Percentiles rank a stretch among this genome's conserved stretches.
phyloP scores from a whole-genome alignment of 2,797 vertebrate genomes.

The Sebastolobus alascanus region DNA sequence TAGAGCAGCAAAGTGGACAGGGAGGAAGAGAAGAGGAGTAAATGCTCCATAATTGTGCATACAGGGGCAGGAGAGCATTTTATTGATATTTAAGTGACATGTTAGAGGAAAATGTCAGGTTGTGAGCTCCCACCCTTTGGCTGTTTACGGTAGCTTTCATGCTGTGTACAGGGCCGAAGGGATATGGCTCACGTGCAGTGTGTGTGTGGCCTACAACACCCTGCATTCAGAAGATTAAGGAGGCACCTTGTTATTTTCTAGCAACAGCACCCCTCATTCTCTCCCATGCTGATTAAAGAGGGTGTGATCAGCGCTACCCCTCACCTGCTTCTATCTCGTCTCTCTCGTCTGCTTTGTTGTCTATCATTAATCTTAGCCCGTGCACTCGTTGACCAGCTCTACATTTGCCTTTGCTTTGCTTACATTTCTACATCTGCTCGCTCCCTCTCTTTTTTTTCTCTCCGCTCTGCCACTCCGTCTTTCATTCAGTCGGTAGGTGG shows the following conservation, averaged over 20 bases:
- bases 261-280: slow-evolving; percentile 66
- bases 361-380: slow-evolving; percentile 48
- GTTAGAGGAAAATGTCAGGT: slow-evolving; percentile 20
- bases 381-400: slow-evolving; percentile 36
- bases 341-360: slow-evolving; percentile 47
- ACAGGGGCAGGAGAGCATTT: slow-evolving; percentile 5
- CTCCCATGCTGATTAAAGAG: slow-evolving; percentile 70
- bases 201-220: slow-evolving; percentile 33
- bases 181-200: slow-evolving; percentile 4
- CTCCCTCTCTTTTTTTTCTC: slow-evolving; percentile 34
- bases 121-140: slow-evolving; percentile 10
- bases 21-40: slow-evolving; percentile 18
- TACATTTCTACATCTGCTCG: slow-evolving; percentile 48
- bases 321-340: slow-evolving; percentile 41
- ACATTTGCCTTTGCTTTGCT: slow-evolving; percentile 53
- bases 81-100: slow-evolving; percentile 24
- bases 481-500: slow-evolving; percentile 64
- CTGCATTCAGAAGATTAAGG: slow-evolving; percentile 60
- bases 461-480: slow-evolving; percentile 53
- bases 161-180: slow-evolving; percentile 11
- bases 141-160: slow-evolving; percentile 43
- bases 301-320: slow-evolving; percentile 44
- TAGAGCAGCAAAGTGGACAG: slow-evolving; percentile 25
- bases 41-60: slow-evolving; percentile 1
- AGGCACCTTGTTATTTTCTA: slow-evolving; percentile 71